Evolutionary conservation across 1,140 invertebrate species (phyloP).

Genomic region (Saxidomus purpurata): DNA sequence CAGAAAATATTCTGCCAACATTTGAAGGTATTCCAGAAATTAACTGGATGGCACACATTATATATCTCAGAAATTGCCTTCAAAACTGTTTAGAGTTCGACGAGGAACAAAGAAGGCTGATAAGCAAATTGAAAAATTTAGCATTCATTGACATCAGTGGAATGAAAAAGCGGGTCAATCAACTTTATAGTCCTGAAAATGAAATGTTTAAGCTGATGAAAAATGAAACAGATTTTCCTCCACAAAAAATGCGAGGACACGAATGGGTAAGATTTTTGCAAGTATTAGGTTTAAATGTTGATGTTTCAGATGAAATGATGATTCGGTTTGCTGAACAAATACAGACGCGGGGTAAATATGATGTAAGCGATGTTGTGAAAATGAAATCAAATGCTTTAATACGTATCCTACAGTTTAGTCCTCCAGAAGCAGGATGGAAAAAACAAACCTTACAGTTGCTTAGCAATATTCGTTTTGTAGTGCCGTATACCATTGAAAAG

Average conservation of each 20-base stretch:
- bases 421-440: not conserved
- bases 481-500: not conserved
- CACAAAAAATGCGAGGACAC: not conserved
- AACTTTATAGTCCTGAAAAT: slow-evolving; percentile 20
- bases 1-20: not conserved
- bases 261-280: not conserved
- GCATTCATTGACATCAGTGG: not conserved
- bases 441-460: not conserved
- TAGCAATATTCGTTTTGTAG: not conserved
- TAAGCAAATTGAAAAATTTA: not conserved
- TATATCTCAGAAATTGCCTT: not conserved
- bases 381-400: not conserved
- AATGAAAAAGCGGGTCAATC: not conserved
- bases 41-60: not conserved
- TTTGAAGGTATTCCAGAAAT: not conserved
- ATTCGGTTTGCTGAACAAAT: not conserved
- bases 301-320: not conserved
- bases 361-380: not conserved
- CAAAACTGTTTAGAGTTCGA: too few relatives aligned
- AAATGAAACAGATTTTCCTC: not conserved
- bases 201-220: not conserved
- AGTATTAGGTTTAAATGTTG: not conserved
- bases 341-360: not conserved
- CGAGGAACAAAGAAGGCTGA: not conserved
- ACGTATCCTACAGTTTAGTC: not conserved